Conservation (phyloP, 2,797 vertebrate species). For the Harpagifer antarcticus region DNA sequence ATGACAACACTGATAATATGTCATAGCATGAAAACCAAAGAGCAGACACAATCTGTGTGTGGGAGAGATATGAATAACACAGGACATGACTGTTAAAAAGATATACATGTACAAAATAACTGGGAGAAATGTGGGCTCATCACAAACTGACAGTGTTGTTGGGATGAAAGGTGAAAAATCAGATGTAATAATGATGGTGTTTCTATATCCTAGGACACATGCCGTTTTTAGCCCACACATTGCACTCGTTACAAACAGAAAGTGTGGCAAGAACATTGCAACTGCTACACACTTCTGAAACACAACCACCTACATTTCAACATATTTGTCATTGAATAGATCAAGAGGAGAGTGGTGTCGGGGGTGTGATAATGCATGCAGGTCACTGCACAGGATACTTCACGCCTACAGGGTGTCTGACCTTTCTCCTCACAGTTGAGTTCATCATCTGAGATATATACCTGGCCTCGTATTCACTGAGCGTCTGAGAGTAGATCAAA, state of each 20-base stretch:
- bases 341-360: not conserved
- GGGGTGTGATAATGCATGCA: constrained; percentile 15
- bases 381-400: constrained; percentile 6
- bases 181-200: constrained; percentile 28
- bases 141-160: constrained; percentile 9
- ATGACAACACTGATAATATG: constrained; percentile 30
- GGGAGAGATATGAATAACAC: constrained; percentile 19
- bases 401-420: constrained; percentile 7
- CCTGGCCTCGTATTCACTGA: not conserved
- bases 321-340: not conserved
- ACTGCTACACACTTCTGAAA: not conserved
- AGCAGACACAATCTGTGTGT: constrained; percentile 31
- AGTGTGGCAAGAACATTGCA: not conserved
- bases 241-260: too few relatives aligned
- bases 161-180: constrained; percentile 28
- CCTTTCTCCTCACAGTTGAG: constrained; percentile 10
- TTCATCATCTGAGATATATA: constrained; percentile 25
- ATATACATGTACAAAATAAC: constrained; percentile 37
- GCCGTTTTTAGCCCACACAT: constrained; percentile 7
- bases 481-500: not conserved
- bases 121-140: constrained; percentile 1
- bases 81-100: constrained; percentile 12
- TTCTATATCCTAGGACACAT: constrained; percentile 6
- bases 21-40: constrained; percentile 23
- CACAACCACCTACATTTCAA: not conserved